Evolutionary conservation across 2,888 invertebrate genomes (phyloP), one percentile per base, ranked within the genome.

Genomic region (Sturmia bella): DNA sequence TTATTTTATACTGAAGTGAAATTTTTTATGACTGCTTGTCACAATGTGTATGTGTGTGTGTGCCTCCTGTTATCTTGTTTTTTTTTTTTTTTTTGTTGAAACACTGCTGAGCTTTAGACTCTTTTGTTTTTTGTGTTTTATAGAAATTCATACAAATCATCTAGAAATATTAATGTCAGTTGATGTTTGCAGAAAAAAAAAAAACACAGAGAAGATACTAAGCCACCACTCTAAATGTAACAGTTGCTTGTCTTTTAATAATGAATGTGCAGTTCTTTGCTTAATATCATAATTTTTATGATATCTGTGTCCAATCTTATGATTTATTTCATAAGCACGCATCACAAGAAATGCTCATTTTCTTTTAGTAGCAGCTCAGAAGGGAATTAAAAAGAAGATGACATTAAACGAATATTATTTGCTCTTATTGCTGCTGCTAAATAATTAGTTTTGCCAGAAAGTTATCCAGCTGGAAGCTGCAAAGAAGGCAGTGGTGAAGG

Each of bases 221-320:
- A 69, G 21, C 81, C 73, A 77, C 77, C 81, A 69, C 77, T 73
- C 64, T 74, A 37, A 83, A 83, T 84, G 84, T 77, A 81, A 54
- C 61, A 76, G 43, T 66, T 64, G 68, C 45, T 19, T 68, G 45
- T 7, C 43, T 57, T 52, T 64, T 37, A 43, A 15, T 24, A 72
- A 68, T 63, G 56, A 69, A 52, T 21, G 4, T 59, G 13, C 37
- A 45, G 24, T 1, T 24, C 52, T 45, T 37, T 41, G 12, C 50
- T 69, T 70, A 78, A 78, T 80, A 78, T 81, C 88, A 88, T 89
- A 88, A 89, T 89, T 90, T 90, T 88, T 90, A 89, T 89, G 90
- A 90, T 90, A 90, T 90, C 90, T 90, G 89, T 89, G 90, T 90
- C 90, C 89, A 90, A 90, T 90, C 89, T 89, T 85, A 86, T 90